Base-by-base conservation (phyloP, 2,797 vertebrate species). In the Melanotaenia nigrans region DNA sequence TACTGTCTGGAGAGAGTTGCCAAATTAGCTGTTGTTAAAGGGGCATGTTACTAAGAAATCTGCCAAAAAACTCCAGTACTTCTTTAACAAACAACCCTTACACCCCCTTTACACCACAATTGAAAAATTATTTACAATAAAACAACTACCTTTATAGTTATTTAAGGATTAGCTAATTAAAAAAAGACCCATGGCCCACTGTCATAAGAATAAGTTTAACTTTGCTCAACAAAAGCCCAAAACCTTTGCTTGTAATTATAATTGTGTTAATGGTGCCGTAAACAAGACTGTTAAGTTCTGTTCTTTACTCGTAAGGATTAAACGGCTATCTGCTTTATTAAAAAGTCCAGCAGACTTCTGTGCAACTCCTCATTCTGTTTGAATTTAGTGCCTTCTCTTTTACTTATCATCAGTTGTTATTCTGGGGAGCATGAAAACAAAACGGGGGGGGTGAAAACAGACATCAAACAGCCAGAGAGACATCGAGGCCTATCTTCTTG, bases 381-480 rank as follows among this genome's bases (percentile, higher is more conserved):
- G 35, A 71, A 78, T 68, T 55, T 65, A 58, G 55, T 70, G 12
- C 59, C 36, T 64, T 0, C 56, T 70, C n/a, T 47, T 82, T 72
- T 71, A 60, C 82, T 89, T 79, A 84, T 88, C 79, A 70, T 69
- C 66, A 70, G 61, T 67, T 71, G 67, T 83, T 83, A 68, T 76
- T 78, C 58, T 45, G 36, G 72, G 74, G 60, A 78, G 76, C 59
- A 73, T 80, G 67, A 81, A 87, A 87, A 79, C 58, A 18, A 28
- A 28, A 28, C 28, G 36, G 28, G 28, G 28, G 25, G 4, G 47
- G 36, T 59, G 68, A 87, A 91, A 89, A 90, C 79, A 90, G 85
- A 94, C 88, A 91, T 92, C 90, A 90, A 90, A 90, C 70, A 61
- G 40, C 54, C 33, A 1, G 36, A 73, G 66, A 86, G 61, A 61